Percentiles rank a stretch among this genome's conserved stretches.
Conservation (phyloP, 2,113 vertebrate species). For the Tonatia bakeri region DNA sequence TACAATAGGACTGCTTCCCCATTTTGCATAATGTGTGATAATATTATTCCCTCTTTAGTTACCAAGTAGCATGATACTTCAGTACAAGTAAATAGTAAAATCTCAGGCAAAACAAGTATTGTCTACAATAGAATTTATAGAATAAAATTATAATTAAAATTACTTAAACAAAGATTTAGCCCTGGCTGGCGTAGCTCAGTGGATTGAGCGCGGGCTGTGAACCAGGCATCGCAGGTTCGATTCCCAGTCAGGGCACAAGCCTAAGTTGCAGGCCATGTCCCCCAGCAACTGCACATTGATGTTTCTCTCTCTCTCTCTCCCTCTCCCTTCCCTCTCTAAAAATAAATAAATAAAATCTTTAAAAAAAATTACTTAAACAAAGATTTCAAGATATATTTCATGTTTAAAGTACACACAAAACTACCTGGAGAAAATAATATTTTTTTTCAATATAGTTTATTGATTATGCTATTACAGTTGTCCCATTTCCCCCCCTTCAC, state of each 20-base stretch:
- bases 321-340: no score
- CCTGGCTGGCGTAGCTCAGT: no score
- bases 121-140: background rate
- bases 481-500: no score
- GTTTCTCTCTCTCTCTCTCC: no score
- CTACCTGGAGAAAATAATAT: constrained; percentile 29
- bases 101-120: background rate
- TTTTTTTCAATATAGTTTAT: background rate
- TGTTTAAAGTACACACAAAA: background rate
- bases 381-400: background rate
- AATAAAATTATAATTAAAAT: constrained; percentile 13
- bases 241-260: no score
- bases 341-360: no score
- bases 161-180: background rate
- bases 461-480: no score
- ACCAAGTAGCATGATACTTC: background rate
- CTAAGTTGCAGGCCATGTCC: no score
- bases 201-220: no score
- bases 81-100: background rate
- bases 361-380: constrained; percentile 3
- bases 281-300: no score
- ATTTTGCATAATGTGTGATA: background rate
- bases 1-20: background rate
- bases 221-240: no score
- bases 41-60: constrained; percentile 53